Base-by-base conservation (phyloP, 1,140 invertebrate species). In the Drosophila jambulina region DNA sequence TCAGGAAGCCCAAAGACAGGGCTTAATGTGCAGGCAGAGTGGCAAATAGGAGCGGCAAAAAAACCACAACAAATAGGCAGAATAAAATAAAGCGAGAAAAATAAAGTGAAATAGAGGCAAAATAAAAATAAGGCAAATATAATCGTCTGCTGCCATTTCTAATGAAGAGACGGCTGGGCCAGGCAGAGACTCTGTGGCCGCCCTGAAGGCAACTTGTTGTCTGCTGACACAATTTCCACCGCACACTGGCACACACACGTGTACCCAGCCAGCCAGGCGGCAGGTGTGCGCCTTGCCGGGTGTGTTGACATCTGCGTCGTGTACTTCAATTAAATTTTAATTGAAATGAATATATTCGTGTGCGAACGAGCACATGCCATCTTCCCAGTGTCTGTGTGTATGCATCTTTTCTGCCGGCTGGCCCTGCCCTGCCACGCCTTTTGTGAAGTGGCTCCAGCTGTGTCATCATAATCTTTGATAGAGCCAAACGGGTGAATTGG, bases 271-370 rank as follows among this genome's bases (percentile, higher is more conserved):
- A 45, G 42, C 42, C 45, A 46, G 21, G 21, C 8, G 43, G 43
- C 53, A 64, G 76, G 59, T 78, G 67, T 64, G 34, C 34, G 53
- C 53, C 76, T 58, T 71, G 67, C 53, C 51, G 60, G 49, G 32
- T 69, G 64, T 70, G 69, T 65, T 79, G 77, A 80, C 81, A 84
- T 48, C 67, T 72, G 77, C 62, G 45, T 70, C 77, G 69, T 86
- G 83, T 88, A 90, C 85, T 85, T 90, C 86, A 90, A 90, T 90
- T 90, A 90, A 90, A 90, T 76, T 90, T 90, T 90, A 90, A 90
- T 88, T 90, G 81, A 90, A 90, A 90, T 90, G 75, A 90, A 88
- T 82, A 82, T 80, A 80, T 68, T 64, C 64, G 49, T 79, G 53
- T 42, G 38, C 53, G 40, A 65, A 45, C 48, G 45, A 65, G 54